Base-by-base conservation (phyloP, 2,888 invertebrate species). In the Timandra comae region DNA sequence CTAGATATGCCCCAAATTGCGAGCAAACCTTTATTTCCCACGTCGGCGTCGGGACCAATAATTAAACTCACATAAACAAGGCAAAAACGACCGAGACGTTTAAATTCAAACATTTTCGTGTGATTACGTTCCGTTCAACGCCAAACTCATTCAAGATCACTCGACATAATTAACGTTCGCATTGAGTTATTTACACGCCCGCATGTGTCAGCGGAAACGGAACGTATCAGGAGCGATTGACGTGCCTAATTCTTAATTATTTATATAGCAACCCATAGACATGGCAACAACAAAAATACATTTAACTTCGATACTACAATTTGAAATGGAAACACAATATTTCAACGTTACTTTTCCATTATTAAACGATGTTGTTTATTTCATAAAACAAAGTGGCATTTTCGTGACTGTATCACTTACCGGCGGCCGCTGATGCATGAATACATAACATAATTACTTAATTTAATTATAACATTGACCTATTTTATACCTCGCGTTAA, bases 151-250 rank as follows among this genome's bases (percentile, higher is more conserved):
- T 74, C 73, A 67, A 78, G 73, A 80, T 79, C 78, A 74, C 76
- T 78, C 69, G 59, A 70, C 68, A 65, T 77, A 79, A 80, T 80
- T 79, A 78, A 78, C 66, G 76, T 62, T 56, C 65, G 65, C 72
- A 72, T 69, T 68, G 77, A 76, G 79, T 78, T 82, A 79, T 81
- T 81, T 81, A 81, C 77, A 62, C 69, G 58, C 80, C 80, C 81
- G 79, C 79, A 82, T 82, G 61, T 67, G 73, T 66, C 63, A 36
- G 38, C 46, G 69, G 69, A 63, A 66, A 65, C 67, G 67, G 65
- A 67, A 65, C 61, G 43, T 52, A 51, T 49, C 23, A 41, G n/a
- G 36, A 34, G 53, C 65, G 63, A 71, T 65, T 68, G 70, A 70
- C 68, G 59, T 53, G 52, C 53, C 62, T 67, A 40, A 49, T 49